Evolutionary conservation across 2,797 vertebrate species (phyloP), one percentile per base, ranked within the genome.

Genomic region (Mycteria americana): DNA sequence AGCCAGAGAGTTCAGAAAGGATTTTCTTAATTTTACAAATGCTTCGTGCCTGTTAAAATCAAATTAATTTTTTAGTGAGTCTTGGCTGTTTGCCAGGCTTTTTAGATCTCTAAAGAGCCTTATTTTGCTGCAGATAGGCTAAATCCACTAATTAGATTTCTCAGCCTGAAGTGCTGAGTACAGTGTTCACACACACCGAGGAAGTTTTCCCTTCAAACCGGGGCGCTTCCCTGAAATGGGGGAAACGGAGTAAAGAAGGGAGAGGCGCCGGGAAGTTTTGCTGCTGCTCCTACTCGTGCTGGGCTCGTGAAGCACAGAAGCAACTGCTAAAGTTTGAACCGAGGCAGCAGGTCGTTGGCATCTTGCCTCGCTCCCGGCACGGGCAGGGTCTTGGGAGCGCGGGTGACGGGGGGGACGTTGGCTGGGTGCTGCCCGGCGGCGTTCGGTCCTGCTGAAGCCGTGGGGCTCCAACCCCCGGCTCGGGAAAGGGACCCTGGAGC

Each of bases 11-110:
- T 95, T 96, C 77, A 80, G 87, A 89, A 84, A 79, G 84, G 85
- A 31, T 95, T 96, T 86, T 75, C 85, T 94, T 93, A 74, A 84
- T 96, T 96, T 97, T 94, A 77, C 60, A 10, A 91, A 89, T 1
- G 13, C 77, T 95, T 94, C 63, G 11, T 73, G 93, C 87, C 95
- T 92, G 85, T 94, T 96, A 93, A 96, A 96, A 95, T 76, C 94
- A 93, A 93, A 97, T 97, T 95, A 96, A 96, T 88, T 93, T 93
- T 97, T 94, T 85, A 93, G 95, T 18, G 84, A 41, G 64, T 68
- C 75, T 90, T 96, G 97, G 95, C 86, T 0, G 2, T 63, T 92
- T 88, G 90, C 97, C 96, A 96, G 82, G 59, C 56, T 39, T 84
- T 92, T 79, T 65, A 84, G 88, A 77, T 95, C 92, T 79, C 72